These are phyloP conservation scores for Lucifuga dentata DNA, from an alignment of 2,113 vertebrate genomes.

Conservation along the genomic window DNA sequence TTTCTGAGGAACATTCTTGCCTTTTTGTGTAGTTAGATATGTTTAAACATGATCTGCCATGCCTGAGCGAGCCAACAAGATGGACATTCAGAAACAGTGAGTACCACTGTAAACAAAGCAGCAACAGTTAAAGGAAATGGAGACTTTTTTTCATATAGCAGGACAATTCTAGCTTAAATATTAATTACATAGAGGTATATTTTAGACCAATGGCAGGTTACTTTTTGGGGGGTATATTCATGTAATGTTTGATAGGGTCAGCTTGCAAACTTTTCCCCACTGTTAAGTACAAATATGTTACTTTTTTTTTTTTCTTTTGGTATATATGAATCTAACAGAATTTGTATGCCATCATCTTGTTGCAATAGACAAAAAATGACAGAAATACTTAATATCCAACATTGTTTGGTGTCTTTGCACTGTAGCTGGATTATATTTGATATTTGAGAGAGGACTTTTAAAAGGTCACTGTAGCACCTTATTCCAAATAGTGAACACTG, in stretches of 20 bases:
- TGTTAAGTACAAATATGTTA: background rate
- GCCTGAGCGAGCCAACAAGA: no score
- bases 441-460: background rate
- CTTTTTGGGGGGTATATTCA: constrained; percentile 1
- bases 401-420: constrained; percentile 5
- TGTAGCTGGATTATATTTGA: background rate
- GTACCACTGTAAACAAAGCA: background rate
- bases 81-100: no score
- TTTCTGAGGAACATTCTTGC: no score
- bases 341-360: constrained; percentile 15
- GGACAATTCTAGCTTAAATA: no score
- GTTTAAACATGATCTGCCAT: no score
- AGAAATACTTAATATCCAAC: background rate
- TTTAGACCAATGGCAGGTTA: background rate
- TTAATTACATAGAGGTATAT: background rate
- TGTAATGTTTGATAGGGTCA: background rate
- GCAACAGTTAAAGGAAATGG: background rate
- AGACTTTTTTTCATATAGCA: background rate
- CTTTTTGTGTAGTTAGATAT: no score
- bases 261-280: background rate
- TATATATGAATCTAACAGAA: constrained; percentile 1
- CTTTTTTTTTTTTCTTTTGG: background rate
- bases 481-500: background rate
- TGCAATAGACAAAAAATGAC: constrained; percentile 10
- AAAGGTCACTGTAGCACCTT: background rate